A percentile compares a stretch with the other conserved stretches of the same genome.
These are phyloP conservation scores for Lepeophtheirus nordmannii DNA, from an alignment of 2,888 invertebrate genomes.

Conservation along the genomic window DNA sequence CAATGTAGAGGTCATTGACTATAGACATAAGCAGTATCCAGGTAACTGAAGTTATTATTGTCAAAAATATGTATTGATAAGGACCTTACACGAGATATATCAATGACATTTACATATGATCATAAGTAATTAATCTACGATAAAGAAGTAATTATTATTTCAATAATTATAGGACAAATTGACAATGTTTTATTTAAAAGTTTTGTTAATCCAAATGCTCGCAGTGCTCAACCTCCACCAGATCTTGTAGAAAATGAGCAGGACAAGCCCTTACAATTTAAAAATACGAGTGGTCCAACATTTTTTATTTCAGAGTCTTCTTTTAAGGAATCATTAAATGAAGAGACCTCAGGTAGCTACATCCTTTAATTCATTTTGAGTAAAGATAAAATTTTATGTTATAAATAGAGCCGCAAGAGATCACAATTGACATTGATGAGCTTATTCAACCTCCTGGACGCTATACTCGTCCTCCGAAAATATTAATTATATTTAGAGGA, in stretches of 20 bases:
- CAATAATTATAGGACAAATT: no score
- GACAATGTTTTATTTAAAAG: no score
- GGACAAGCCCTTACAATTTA: neutral
- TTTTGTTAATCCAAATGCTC: neutral
- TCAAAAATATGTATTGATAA: no score
- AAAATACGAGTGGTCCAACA: neutral
- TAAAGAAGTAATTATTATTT: no score
- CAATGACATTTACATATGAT: no score
- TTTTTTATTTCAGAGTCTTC: neutral
- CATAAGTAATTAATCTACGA: no score
- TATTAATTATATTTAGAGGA: slow-evolving; percentile 77
- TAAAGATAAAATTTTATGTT: no score
- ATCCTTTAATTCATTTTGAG: no score
- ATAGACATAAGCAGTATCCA: neutral
- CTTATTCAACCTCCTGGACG: slow-evolving; percentile 64
- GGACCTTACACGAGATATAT: no score
- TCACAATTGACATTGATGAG: slow-evolving; percentile 52
- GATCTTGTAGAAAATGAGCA: neutral
- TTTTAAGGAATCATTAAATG: no score
- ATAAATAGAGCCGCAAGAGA: slow-evolving; percentile 33
- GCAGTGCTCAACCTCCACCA: neutral
- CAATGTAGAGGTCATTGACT: neutral
- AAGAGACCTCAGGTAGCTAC: no score
- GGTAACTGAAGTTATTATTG: neutral
- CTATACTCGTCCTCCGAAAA: slow-evolving; percentile 53